These are phyloP conservation scores for Cheilosia vulpina DNA, from an alignment of 2,888 invertebrate species.

Conservation along the genomic window DNA sequence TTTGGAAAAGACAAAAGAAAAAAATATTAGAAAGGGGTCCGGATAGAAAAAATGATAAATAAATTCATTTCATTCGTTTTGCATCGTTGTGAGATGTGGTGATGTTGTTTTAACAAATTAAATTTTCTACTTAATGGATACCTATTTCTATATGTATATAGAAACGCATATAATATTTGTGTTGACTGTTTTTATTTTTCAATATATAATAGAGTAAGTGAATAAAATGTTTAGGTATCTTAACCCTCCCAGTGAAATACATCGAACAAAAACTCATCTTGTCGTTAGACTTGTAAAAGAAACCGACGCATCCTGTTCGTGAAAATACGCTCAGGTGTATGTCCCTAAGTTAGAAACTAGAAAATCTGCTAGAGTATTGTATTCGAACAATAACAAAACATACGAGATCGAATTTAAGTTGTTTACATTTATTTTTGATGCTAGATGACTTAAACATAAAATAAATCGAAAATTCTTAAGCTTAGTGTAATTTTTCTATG, in stretches of 20 bases:
- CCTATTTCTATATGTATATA: constrained; percentile 20
- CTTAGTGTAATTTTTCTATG: constrained; percentile 72
- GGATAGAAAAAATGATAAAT: constrained; percentile 28
- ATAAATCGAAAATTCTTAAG: constrained; percentile 53
- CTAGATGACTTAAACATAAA: constrained; percentile 46
- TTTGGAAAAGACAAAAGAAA: background rate
- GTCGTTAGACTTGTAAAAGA: constrained; percentile 22
- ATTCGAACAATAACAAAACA: constrained; percentile 30
- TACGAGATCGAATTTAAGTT: constrained; percentile 63
- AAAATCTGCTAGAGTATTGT: constrained; percentile 15
- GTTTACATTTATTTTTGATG: constrained; percentile 52
- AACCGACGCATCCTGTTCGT: background rate
- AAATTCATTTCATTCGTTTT: constrained; percentile 62
- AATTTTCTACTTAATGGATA: constrained; percentile 28
- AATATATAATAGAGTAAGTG: constrained; percentile 38
- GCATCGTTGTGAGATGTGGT: constrained; percentile 75
- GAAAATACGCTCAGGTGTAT: constrained; percentile 1
- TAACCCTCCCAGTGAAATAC: background rate
- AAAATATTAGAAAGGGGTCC: constrained; percentile 32
- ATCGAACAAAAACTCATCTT: background rate
- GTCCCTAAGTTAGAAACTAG: constrained; percentile 32
- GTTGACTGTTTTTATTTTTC: constrained; percentile 6
- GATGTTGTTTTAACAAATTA: constrained; percentile 65
- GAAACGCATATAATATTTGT: constrained; percentile 7
- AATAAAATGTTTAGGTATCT: constrained; percentile 38